Base-by-base conservation (phyloP, 2,888 invertebrate species). In the Caradrina clavipalpis region DNA sequence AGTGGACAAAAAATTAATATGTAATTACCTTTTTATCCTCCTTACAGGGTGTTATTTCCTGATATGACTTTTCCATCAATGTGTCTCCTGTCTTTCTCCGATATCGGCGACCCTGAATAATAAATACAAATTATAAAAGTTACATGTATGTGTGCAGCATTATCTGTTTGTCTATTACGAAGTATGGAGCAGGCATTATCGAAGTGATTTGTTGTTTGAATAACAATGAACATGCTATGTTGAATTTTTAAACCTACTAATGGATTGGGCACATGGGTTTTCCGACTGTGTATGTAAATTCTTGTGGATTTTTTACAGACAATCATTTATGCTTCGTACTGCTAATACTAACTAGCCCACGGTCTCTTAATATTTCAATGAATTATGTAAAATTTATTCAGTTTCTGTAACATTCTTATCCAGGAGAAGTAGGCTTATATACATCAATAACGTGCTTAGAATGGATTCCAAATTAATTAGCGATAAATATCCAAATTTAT, bases 41-140 rank as follows among this genome's bases (percentile, higher is more conserved):
- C 45, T 68, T 79, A 83, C 68, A 81, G 62, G 21, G 79, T 66
- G 51, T 67, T 73, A 72, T 73, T 72, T 26, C 50, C 66, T 13
- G 83, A 26, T 51, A 22, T 50, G 21, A 35, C 76, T 55, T 72
- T 80, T 15, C 26, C 67, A 21, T 73, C 82, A 7, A 62, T 21
- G 35, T 53, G 70, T 56, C 78, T 50, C 11, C 69, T 76, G 4
- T 73, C 69, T 61, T 78, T 84, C 31, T 78, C 78, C 39, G 51
- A 26, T 31, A 50, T 56, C 8, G 62, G 49, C 10, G 82, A 58
- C 17, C 78, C 83, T 83, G 70, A 8, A 22, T 11, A 54, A 70
- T 26, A 63, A 55, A 66, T 22, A 11, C 19, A 55, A 53, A 42
- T 6, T 22, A 26, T 53, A 17, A 53, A 51, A 19, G 1, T 11